These are phyloP conservation scores for Aldrovandia affinis DNA, from an alignment of 2,797 vertebrate genomes.

Conservation along the genomic window DNA sequence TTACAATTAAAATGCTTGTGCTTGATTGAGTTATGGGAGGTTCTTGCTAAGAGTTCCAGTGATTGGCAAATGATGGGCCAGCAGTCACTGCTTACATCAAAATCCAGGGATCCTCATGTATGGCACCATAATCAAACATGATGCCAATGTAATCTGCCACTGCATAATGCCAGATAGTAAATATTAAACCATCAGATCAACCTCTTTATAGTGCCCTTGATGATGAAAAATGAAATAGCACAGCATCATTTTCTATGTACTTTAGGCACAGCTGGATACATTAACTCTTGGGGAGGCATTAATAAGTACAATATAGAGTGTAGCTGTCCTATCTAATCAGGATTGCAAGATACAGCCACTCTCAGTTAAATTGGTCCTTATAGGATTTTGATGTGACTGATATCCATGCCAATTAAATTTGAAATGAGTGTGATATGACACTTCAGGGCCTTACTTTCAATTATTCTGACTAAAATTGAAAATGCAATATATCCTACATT, in stretches of 20 bases:
- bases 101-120: neutral
- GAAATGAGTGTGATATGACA: neutral
- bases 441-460: neutral
- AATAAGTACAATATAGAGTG: neutral
- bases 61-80: neutral
- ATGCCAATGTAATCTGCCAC: neutral
- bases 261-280: neutral
- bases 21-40: neutral
- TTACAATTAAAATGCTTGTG: neutral
- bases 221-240: neutral
- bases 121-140: constrained; percentile 10
- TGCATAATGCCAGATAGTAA: neutral
- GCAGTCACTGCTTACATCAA: neutral
- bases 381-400: constrained; percentile 10
- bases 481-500: neutral
- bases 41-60: neutral
- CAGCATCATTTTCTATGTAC: neutral
- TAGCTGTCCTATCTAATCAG: neutral
- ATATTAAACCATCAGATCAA: neutral
- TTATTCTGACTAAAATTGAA: neutral
- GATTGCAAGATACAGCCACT: neutral
- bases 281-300: neutral
- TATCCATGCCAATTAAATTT: neutral
- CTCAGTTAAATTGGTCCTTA: neutral
- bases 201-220: neutral